Conservation (phyloP, 2,888 invertebrate species). For the Cacoxenus indagator region DNA sequence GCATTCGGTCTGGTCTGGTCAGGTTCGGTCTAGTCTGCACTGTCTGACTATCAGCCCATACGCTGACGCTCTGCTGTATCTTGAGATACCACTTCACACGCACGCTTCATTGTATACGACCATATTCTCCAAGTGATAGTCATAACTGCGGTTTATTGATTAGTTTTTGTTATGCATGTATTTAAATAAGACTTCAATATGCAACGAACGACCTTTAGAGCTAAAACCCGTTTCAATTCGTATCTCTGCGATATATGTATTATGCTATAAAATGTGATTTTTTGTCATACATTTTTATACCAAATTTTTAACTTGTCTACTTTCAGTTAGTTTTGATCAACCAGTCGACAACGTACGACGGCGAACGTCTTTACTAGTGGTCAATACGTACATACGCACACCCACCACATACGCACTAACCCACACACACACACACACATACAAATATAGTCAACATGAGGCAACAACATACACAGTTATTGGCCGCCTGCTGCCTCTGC, state of each 20-base stretch:
- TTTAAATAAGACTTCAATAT: constrained; percentile 5
- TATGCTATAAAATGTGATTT: neutral
- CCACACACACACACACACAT: constrained; percentile 23
- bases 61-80: neutral
- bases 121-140: constrained; percentile 1
- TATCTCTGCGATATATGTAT: neutral
- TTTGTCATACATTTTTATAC: neutral
- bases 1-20: neutral
- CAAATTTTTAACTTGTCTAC: constrained; percentile 6
- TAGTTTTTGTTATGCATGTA: neutral
- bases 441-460: constrained; percentile 37
- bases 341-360: constrained; percentile 35
- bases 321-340: constrained; percentile 42
- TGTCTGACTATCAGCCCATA: neutral
- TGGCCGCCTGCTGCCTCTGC: constrained; percentile 35
- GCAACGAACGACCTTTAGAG: constrained; percentile 11
- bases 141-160: constrained; percentile 10
- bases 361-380: too few relatives aligned
- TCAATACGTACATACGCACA: too few relatives aligned
- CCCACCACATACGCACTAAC: too few relatives aligned
- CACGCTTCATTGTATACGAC: neutral
- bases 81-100: neutral
- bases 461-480: constrained; percentile 37
- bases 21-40: neutral
- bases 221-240: neutral